Percentiles rank a stretch among this genome's conserved stretches.
phyloP scores from a whole-genome alignment of 1,140 invertebrate genomes.

The Contarinia nasturtii region DNA sequence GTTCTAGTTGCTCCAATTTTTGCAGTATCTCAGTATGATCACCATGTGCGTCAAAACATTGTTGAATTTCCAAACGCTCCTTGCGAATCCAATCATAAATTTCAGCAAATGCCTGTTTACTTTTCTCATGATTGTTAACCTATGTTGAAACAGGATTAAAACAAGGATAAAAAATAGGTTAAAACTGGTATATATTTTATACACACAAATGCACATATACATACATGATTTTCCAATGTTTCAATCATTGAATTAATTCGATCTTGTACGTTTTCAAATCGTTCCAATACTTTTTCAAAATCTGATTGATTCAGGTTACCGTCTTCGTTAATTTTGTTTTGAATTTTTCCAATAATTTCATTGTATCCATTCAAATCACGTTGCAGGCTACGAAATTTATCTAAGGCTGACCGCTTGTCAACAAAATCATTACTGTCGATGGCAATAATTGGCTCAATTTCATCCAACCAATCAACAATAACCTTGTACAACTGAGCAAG shows the following conservation, averaged over 20 bases:
- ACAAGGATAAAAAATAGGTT: too few relatives aligned
- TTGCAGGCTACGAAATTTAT: conserved; percentile 60
- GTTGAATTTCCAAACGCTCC: conserved; percentile 63
- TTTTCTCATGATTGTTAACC: conserved; percentile 72
- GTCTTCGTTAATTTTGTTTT: conserved; percentile 43
- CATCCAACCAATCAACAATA: conserved; percentile 66
- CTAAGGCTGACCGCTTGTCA: conserved; percentile 71
- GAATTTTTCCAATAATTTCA: conserved; percentile 53
- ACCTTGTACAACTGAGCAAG: conserved; percentile 59
- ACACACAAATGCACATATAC: too few relatives aligned
- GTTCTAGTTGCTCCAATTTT: conserved; percentile 49
- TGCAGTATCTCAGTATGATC: conserved; percentile 55
- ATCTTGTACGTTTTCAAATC: conserved; percentile 47
- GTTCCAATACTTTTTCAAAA: conserved; percentile 44
- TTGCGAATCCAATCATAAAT: conserved; percentile 77
- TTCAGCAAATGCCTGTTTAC: conserved; percentile 59
- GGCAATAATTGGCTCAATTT: conserved; percentile 63
- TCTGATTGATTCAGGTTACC: conserved; percentile 39
- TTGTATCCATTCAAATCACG: conserved; percentile 57
- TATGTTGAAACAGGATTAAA: too few relatives aligned
- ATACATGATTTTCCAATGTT: conserved; percentile 60
- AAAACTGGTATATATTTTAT: too few relatives aligned
- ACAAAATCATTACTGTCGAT: conserved; percentile 63
- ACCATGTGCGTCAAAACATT: conserved; percentile 65
- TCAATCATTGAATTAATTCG: conserved; percentile 43